phyloP scores from a whole-genome alignment of 2,797 vertebrate genomes.

The Syndactyla subalaris region DNA sequence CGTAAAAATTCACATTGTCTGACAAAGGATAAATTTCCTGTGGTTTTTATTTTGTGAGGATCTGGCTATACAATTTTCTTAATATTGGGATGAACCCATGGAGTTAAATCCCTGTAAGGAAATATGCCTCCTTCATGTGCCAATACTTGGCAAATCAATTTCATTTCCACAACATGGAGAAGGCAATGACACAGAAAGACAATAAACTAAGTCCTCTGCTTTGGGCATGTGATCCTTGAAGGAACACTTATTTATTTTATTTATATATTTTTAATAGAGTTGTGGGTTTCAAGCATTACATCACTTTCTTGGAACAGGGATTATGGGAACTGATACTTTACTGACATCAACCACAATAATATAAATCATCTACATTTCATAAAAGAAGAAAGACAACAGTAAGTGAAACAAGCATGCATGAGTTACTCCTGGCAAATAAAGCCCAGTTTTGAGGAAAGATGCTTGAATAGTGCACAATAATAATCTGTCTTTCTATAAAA shows the following conservation, averaged over 20 bases:
- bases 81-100: neutral
- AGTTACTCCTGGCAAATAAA: neutral
- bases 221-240: neutral
- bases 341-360: neutral
- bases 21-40: neutral
- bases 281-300: neutral
- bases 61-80: neutral
- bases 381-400: neutral
- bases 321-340: neutral
- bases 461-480: neutral
- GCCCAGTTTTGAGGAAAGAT: neutral
- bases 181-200: neutral
- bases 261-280: neutral
- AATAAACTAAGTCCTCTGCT: neutral
- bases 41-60: neutral
- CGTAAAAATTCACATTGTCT: neutral
- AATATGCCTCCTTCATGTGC: neutral
- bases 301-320: neutral
- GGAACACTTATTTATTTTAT: neutral
- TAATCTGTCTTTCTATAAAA: constrained; percentile 9
- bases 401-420: neutral
- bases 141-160: neutral
- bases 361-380: neutral
- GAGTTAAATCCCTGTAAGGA: neutral
- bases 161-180: neutral